A percentile compares a stretch with the other conserved stretches of the same genome.
Conservation (phyloP, 2,797 vertebrate genomes). For the Podarcis siculus region DNA sequence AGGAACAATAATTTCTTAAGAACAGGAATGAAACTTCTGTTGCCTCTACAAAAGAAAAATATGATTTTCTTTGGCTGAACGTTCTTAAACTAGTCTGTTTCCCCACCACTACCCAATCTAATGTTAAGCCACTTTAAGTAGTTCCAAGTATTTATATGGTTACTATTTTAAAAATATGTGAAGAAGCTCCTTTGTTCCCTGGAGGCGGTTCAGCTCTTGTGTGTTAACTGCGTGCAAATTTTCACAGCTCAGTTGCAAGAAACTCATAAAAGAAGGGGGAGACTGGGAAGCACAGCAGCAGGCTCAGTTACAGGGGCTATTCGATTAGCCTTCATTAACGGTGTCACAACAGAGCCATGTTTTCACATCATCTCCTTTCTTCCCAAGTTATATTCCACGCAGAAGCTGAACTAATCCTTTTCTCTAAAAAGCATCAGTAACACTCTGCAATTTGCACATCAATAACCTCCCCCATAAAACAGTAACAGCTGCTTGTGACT, state of each 20-base stretch:
- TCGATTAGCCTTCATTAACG: not conserved
- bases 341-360: slow-evolving; percentile 28
- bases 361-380: slow-evolving; percentile 33
- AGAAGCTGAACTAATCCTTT: slow-evolving; percentile 30
- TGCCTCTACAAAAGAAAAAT: not conserved
- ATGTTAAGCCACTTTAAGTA: slow-evolving; percentile 1
- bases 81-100: not conserved
- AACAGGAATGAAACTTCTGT: not conserved
- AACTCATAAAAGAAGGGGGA: not conserved
- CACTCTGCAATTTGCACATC: slow-evolving; percentile 37
- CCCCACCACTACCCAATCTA: not conserved
- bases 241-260: slow-evolving; percentile 15
- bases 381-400: slow-evolving; percentile 23
- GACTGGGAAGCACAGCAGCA: not conserved
- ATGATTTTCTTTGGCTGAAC: not conserved
- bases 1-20: not conserved
- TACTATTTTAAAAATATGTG: slow-evolving; percentile 15
- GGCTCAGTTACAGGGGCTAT: not conserved
- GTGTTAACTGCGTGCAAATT: slow-evolving; percentile 26
- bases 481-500: slow-evolving; percentile 38
- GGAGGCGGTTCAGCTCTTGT: not conserved
- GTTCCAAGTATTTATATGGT: not conserved
- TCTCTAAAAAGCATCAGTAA: slow-evolving; percentile 40
- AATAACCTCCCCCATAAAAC: slow-evolving; percentile 26
- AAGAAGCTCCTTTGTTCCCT: not conserved